phyloP scores from a whole-genome alignment of 2,888 invertebrate species.

The Plusia festucae region DNA sequence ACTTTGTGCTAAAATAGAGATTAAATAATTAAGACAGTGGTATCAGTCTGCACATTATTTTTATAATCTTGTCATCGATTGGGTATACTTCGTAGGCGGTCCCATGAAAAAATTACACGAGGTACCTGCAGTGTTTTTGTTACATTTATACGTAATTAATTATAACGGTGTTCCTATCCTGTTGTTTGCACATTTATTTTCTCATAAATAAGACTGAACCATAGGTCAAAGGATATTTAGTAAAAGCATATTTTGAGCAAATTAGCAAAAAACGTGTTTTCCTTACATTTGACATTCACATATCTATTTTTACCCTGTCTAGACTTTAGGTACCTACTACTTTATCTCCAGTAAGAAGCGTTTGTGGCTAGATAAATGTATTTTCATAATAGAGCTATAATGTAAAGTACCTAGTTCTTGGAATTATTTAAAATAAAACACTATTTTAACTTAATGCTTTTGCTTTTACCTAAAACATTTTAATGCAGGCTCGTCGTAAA shows the following conservation, averaged over 20 bases:
- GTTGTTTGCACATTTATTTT: too few relatives aligned
- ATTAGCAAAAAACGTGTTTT: neutral
- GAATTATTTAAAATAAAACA: neutral
- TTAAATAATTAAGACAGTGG: too few relatives aligned
- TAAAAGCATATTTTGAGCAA: too few relatives aligned
- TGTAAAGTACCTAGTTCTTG: neutral
- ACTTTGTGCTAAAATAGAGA: too few relatives aligned
- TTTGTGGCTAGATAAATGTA: neutral
- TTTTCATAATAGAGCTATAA: neutral
- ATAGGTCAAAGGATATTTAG: neutral
- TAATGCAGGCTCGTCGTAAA: neutral
- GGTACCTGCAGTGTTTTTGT: too few relatives aligned
- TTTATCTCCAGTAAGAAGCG: neutral
- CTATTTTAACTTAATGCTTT: neutral
- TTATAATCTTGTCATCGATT: too few relatives aligned
- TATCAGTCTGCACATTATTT: too few relatives aligned
- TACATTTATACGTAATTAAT: too few relatives aligned
- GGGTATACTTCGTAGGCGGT: too few relatives aligned
- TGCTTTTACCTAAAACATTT: neutral
- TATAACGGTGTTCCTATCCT: too few relatives aligned
- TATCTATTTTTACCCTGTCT: too few relatives aligned
- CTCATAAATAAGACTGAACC: neutral
- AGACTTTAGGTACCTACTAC: neutral
- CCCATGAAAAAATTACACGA: too few relatives aligned
- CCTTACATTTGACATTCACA: neutral